A percentile compares a stretch with the other conserved stretches of the same genome.
Conservation (phyloP, 1,140 invertebrate genomes). For the Eumaeus atala region DNA sequence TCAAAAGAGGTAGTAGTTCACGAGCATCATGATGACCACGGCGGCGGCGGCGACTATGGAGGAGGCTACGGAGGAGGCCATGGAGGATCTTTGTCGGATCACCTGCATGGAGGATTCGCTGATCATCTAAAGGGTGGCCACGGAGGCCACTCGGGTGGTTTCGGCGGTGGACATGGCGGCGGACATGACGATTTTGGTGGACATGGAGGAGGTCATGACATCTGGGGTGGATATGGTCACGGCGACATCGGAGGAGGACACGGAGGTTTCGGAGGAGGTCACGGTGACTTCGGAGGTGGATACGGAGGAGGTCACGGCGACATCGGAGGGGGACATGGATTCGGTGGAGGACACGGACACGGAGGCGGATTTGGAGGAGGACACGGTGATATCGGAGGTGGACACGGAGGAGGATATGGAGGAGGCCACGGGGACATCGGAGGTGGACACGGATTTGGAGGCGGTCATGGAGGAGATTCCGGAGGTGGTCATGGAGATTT, state of each 20-base stretch:
- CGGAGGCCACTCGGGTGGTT: conserved; percentile 16
- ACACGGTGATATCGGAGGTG: conserved; percentile 12
- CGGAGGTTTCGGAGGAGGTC: conserved; percentile 22
- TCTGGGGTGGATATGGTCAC: too few relatives aligned
- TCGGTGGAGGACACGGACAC: conserved; percentile 28
- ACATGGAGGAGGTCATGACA: conserved; percentile 6
- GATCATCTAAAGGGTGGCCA: conserved; percentile 27
- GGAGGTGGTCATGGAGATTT: conserved; percentile 19
- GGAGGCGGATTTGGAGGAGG: conserved; percentile 24
- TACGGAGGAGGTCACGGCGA: conserved; percentile 17
- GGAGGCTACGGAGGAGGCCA: conserved; percentile 29
- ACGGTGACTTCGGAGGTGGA: too few relatives aligned
- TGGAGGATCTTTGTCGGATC: conserved; percentile 26
- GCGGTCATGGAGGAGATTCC: conserved; percentile 30
- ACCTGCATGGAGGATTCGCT: conserved; percentile 31
- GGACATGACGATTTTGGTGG: too few relatives aligned
- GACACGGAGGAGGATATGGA: conserved; percentile 21
- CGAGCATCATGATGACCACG: conserved; percentile 47
- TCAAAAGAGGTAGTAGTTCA: conserved; percentile 57
- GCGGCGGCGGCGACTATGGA: conserved; percentile 24
- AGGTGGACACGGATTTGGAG: conserved; percentile 26
- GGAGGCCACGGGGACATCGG: conserved; percentile 21
- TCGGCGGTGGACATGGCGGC: conserved; percentile 18
- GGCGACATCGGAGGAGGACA: conserved; percentile 18
- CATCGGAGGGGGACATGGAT: conserved; percentile 22